These are phyloP conservation scores for Allacma fusca DNA, from an alignment of 2,888 invertebrate species.

Conservation along the genomic window DNA sequence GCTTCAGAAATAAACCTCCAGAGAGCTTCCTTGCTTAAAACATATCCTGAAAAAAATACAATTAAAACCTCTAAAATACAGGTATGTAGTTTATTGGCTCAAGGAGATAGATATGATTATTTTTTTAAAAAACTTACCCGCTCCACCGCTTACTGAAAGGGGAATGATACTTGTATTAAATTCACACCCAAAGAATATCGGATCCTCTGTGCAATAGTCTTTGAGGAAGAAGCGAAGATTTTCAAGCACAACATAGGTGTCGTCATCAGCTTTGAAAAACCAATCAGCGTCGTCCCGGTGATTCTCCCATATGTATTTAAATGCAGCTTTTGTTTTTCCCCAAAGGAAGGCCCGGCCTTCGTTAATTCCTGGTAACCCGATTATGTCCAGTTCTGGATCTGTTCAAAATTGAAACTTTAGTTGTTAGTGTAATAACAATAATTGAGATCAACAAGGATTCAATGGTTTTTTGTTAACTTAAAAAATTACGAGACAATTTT, in stretches of 20 bases:
- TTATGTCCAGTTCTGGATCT: conserved; percentile 78
- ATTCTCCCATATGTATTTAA: conserved; percentile 84
- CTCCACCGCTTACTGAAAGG: conserved; percentile 87
- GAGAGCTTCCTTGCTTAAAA: conserved; percentile 84
- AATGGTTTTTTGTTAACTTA: too few relatives aligned
- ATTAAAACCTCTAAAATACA: too few relatives aligned
- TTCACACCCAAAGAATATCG: conserved; percentile 80
- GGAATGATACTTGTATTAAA: too few relatives aligned
- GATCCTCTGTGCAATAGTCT: conserved; percentile 75
- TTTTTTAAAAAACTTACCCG: too few relatives aligned
- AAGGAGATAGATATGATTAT: too few relatives aligned
- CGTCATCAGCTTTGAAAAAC: conserved; percentile 97
- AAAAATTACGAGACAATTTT: too few relatives aligned
- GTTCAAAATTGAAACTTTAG: background rate
- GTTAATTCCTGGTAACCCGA: conserved; percentile 78
- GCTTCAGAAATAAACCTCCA: conserved; percentile 77
- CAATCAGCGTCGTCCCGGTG: conserved; percentile 89
- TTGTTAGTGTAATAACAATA: background rate
- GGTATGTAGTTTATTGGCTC: too few relatives aligned
- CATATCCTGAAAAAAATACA: conserved; percentile 74
- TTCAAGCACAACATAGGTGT: conserved; percentile 82
- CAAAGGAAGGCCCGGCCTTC: conserved; percentile 92
- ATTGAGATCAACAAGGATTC: too few relatives aligned
- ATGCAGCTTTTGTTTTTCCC: conserved; percentile 97
- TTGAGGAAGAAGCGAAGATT: conserved; percentile 92